These are phyloP conservation scores for Tenthredo notha DNA, from an alignment of 2,888 invertebrate species.

Conservation along the genomic window DNA sequence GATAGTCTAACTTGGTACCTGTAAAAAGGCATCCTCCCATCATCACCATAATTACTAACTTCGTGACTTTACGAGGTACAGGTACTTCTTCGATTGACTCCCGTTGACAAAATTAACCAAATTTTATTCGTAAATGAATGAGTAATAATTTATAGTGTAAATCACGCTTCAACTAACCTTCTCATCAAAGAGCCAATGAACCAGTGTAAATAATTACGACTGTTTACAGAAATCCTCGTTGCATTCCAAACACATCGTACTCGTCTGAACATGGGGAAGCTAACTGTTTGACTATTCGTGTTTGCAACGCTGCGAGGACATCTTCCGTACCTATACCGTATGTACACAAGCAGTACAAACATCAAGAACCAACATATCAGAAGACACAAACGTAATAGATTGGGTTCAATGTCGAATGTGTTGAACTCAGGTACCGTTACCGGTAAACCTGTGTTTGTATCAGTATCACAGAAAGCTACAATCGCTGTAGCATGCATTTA, in stretches of 20 bases:
- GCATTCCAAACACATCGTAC: slow-evolving; percentile 28
- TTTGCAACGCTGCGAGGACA: slow-evolving; percentile 29
- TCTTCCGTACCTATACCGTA: neutral
- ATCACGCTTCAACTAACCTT: neutral
- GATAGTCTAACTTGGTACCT: neutral
- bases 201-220: slow-evolving; percentile 21
- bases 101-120: slow-evolving; percentile 13
- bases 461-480: neutral
- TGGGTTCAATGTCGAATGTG: neutral
- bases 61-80: neutral
- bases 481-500: neutral
- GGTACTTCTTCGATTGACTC: neutral
- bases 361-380: neutral
- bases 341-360: neutral
- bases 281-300: slow-evolving; percentile 38
- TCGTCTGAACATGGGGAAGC: neutral
- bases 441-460: neutral
- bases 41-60: slow-evolving; percentile 18
- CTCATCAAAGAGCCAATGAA: slow-evolving; percentile 6
- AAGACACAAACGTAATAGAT: slow-evolving; percentile 11
- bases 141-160: neutral
- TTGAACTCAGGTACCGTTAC: neutral
- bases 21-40: slow-evolving; percentile 16
- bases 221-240: slow-evolving; percentile 23
- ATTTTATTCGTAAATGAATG: neutral